Conservation (phyloP, 2,797 vertebrate genomes). For the Leptoclinus maculatus region DNA sequence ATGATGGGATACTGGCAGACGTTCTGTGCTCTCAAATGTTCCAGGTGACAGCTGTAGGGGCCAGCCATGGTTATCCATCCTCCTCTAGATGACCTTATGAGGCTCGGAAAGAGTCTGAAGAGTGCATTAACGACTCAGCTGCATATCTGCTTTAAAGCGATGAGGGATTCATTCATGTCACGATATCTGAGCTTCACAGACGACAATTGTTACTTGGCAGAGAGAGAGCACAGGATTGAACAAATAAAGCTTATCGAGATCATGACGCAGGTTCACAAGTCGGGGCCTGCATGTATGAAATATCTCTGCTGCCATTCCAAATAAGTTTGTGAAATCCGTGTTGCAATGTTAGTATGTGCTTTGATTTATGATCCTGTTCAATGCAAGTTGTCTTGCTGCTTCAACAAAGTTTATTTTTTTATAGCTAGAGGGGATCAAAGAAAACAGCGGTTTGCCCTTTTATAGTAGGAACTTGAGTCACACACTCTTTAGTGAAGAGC, state of each 20-base stretch:
- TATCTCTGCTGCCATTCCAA: conserved; percentile 28
- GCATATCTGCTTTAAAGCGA: conserved; percentile 44
- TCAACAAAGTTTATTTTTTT: background rate
- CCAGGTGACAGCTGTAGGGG: conserved; percentile 72
- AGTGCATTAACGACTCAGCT: conserved; percentile 37
- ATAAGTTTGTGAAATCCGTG: conserved; percentile 14
- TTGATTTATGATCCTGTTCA: conserved; percentile 17
- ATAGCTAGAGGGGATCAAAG: conserved; percentile 4
- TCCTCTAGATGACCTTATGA: conserved; percentile 60
- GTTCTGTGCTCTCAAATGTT: conserved; percentile 57
- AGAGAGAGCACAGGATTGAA: conserved; percentile 13
- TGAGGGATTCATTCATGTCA: conserved; percentile 42
- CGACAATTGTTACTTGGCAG: conserved; percentile 33
- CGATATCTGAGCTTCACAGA: conserved; percentile 41
- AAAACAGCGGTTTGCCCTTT: conserved; percentile 16
- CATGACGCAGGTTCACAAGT: conserved; percentile 42
- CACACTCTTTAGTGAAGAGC: conserved; percentile 23
- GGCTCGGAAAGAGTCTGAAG: conserved; percentile 46
- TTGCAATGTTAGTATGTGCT: background rate
- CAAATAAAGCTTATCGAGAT: conserved; percentile 34
- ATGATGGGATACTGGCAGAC: conserved; percentile 70
- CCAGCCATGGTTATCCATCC: conserved; percentile 24
- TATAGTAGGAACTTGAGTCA: conserved; percentile 34
- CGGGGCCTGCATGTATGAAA: conserved; percentile 19
- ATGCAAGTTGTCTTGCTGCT: conserved; percentile 3